These are phyloP conservation scores for Drosophila virilis DNA, from an alignment of 1,140 invertebrate genomes.

Conservation along the genomic window DNA sequence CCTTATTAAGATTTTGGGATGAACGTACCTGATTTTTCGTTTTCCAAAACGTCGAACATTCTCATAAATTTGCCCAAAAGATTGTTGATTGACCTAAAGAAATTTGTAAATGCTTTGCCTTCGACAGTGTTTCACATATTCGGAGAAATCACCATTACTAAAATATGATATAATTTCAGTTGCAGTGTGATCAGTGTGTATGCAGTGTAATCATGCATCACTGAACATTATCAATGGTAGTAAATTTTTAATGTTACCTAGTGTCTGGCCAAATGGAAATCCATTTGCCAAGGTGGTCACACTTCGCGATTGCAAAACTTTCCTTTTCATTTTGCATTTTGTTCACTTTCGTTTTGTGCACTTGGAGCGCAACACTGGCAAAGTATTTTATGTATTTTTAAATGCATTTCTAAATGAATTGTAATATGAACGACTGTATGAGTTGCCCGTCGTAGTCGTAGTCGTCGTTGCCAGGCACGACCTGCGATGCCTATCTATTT, in stretches of 20 bases:
- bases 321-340: conserved; percentile 71
- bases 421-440: conserved; percentile 67
- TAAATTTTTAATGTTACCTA: conserved; percentile 21
- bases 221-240: conserved; percentile 13
- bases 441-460: conserved; percentile 32
- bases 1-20: conserved; percentile 71
- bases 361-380: conserved; percentile 12
- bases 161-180: neutral
- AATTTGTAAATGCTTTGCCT: too few relatives aligned
- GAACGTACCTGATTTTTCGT: conserved; percentile 49
- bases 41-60: conserved; percentile 47
- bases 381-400: conserved; percentile 78
- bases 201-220: neutral
- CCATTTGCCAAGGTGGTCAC: conserved; percentile 48
- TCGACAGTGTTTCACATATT: too few relatives aligned
- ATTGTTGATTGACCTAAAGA: too few relatives aligned
- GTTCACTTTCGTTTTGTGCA: conserved; percentile 68
- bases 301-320: conserved; percentile 59
- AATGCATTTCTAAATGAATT: conserved; percentile 82
- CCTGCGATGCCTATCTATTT: conserved; percentile 74
- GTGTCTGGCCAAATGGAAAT: neutral
- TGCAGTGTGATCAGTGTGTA: neutral
- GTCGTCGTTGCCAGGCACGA: conserved; percentile 54
- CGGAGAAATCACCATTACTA: too few relatives aligned
- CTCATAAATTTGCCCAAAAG: conserved; percentile 62